phyloP scores from a whole-genome alignment of 1,140 invertebrate genomes.

The Sitobion miscanthi region DNA sequence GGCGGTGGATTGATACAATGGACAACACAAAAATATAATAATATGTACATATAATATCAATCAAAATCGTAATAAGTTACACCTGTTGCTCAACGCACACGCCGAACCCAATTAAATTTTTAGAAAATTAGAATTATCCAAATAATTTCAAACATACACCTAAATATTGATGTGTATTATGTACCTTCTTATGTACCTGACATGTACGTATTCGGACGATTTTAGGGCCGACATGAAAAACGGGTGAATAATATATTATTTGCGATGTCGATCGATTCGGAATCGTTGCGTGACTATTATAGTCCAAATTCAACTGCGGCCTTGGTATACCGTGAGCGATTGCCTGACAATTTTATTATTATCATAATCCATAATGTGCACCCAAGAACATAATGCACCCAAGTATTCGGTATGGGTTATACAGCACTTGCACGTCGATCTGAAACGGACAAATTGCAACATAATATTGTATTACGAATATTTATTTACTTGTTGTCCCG shows the following conservation, averaged over 20 bases:
- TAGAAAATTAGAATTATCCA: not conserved
- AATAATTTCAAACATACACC: not conserved
- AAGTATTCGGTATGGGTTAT: not conserved
- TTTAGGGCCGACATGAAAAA: not conserved
- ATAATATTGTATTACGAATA: not conserved
- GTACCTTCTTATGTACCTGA: not conserved
- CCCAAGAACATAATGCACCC: not conserved
- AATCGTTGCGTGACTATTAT: not conserved
- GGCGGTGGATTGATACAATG: not conserved
- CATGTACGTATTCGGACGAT: not conserved
- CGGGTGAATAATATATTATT: not conserved
- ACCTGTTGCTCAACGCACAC: not conserved
- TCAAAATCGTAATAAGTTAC: not conserved
- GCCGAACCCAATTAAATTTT: not conserved
- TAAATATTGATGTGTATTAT: not conserved
- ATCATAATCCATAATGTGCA: not conserved
- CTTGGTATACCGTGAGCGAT: not conserved
- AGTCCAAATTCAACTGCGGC: not conserved
- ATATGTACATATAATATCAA: not conserved
- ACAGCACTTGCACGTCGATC: not conserved
- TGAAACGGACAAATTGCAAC: not conserved
- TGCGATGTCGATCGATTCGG: not conserved
- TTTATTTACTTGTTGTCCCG: not conserved
- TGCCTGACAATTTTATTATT: not conserved
- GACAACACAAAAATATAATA: not conserved